phyloP scores from a whole-genome alignment of 1,140 invertebrate species.

The Stratiolaelaps scimitus region DNA sequence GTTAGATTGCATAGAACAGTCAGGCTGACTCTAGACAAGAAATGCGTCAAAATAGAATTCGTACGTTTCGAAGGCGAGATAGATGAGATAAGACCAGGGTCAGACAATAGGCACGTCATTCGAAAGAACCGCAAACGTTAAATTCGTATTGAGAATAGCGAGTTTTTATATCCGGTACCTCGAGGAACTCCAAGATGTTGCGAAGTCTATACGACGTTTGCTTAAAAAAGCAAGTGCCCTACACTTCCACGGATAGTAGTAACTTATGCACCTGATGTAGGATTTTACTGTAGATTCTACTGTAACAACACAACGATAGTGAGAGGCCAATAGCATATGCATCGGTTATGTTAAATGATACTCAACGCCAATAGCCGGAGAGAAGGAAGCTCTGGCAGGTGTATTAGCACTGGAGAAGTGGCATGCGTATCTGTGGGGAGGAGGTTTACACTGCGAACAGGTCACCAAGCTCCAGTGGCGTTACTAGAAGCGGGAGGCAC shows the following conservation, averaged over 20 bases:
- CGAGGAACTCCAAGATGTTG: not conserved
- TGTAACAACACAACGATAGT: too few relatives aligned
- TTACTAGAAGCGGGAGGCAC: not conserved
- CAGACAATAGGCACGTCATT: not conserved
- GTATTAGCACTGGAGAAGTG: too few relatives aligned
- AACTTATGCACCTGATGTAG: not conserved
- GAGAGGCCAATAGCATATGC: too few relatives aligned
- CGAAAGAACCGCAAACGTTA: not conserved
- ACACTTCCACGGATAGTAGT: not conserved
- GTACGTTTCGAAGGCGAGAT: not conserved
- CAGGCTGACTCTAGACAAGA: slow-evolving; percentile 34
- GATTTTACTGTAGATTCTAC: too few relatives aligned
- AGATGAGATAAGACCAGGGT: not conserved
- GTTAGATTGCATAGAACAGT: slow-evolving; percentile 27
- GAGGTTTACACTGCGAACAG: not conserved
- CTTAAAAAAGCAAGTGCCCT: not conserved
- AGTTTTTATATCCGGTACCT: slow-evolving; percentile 9
- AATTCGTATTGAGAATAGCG: slow-evolving; percentile 1
- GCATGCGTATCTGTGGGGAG: too few relatives aligned
- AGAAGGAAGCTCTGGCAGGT: too few relatives aligned
- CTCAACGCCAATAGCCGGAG: too few relatives aligned
- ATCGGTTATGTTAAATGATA: too few relatives aligned
- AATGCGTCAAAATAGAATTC: slow-evolving; percentile 29
- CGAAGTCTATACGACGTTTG: not conserved
- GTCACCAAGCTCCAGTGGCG: not conserved